Evolutionary conservation across 1,140 invertebrate genomes (phyloP).

Genomic region (Arctopsyche grandis): DNA sequence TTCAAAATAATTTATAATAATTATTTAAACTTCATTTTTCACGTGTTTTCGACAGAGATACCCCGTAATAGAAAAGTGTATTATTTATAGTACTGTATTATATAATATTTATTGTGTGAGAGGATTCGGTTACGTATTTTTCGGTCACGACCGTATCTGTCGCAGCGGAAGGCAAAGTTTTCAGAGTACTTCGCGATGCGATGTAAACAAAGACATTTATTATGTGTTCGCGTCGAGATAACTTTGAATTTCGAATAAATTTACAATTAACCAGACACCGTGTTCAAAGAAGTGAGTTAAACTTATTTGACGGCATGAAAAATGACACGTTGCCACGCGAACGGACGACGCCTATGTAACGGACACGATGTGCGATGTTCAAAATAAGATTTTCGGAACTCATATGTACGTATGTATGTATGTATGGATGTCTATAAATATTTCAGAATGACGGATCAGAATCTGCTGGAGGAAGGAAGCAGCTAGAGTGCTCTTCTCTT

Average conservation of each 20-base stretch:
- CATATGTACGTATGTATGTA: too few species aligned
- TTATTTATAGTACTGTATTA: too few species aligned
- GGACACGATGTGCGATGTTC: not conserved
- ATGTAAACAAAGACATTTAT: slow-evolving; percentile 20
- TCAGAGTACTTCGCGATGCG: not conserved
- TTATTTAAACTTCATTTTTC: too few species aligned
- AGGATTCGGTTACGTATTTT: too few species aligned
- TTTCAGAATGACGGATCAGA: slow-evolving; percentile 6
- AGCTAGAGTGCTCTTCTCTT: not conserved
- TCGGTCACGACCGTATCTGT: too few species aligned
- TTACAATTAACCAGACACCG: slow-evolving; percentile 16
- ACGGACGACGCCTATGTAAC: not conserved
- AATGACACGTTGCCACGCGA: not conserved
- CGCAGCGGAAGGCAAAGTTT: slow-evolving; percentile 4
- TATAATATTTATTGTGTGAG: too few species aligned
- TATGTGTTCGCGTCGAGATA: slow-evolving; percentile 10
- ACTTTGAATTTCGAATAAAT: slow-evolving; percentile 18
- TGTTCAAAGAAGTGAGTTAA: slow-evolving; percentile 6
- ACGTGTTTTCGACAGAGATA: too few species aligned
- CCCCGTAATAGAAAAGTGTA: too few species aligned
- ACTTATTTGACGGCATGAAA: slow-evolving; percentile 3
- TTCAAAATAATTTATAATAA: too few species aligned
- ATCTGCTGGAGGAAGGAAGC: not conserved
- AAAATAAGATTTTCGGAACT: slow-evolving; percentile 19
- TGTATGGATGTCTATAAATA: not conserved